Base-by-base conservation (phyloP, 2,797 vertebrate genomes). In the Numenius phaeopus region DNA sequence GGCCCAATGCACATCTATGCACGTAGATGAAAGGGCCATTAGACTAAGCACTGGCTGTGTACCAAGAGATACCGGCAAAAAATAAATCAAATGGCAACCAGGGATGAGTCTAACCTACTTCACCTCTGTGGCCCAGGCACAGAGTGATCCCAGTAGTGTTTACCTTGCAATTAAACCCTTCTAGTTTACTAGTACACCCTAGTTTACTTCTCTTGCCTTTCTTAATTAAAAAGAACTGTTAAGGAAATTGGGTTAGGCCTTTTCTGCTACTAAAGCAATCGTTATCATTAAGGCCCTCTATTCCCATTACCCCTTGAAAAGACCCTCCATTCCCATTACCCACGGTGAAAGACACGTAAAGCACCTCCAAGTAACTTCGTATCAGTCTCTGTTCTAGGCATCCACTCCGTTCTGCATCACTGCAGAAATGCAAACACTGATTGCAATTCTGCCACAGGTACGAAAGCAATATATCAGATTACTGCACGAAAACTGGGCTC, bases 351-450 rank as follows among this genome's bases (percentile, higher is more conserved):
- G 22, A 47, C 10, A 10, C 1, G 3, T 24, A 7, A 62, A 57
- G 7, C 12, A 29, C 14, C 29, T 32, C 0, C 5, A 13, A 2
- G 5, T 37, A 52, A 52, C 12, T 67, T 57, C 29, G 1, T 11
- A n/a, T 50, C 29, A 27, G 13, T 13, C 39, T 57, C 61, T 39
- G 14, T 20, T 87, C 26, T 29, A 47, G 20, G 24, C 46, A 72
- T 6, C 8, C 30, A 7, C 23, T 61, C 39, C 42, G 18, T 37
- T 83, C 54, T 34, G 6, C 7, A 46, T 23, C 20, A n/a, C 29
- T 32, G 54, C 32, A 61, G 66, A 65, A 83, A 77, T 7, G 9
- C 12, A 54, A 94, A 86, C 5, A 4, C 11, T 1, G 1, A 46
- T 3, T 40, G 15, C 22, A 46, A 13, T 59, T 89, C 59, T 64